A percentile compares a stretch with the other conserved stretches of the same genome.
phyloP scores from a whole-genome alignment of 2,888 invertebrate genomes.

The Drosophila siamana region DNA sequence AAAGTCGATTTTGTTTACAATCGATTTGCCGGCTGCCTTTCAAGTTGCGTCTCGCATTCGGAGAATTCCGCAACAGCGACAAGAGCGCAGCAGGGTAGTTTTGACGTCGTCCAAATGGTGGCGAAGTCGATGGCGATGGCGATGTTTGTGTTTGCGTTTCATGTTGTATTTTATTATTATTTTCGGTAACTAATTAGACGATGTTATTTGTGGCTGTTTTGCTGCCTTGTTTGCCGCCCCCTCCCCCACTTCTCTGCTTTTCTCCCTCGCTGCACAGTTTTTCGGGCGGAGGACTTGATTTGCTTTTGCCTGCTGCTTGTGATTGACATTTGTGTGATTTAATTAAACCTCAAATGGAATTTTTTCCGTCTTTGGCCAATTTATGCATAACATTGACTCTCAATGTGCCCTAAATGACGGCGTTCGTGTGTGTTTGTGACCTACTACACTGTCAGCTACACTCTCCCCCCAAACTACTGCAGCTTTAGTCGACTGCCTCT shows the following conservation, averaged over 20 bases:
- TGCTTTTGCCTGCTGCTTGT: constrained; percentile 48
- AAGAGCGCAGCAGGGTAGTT: constrained; percentile 17
- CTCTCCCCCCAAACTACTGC: too few relatives aligned
- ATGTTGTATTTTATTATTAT: constrained; percentile 34
- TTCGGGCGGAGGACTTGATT: constrained; percentile 12
- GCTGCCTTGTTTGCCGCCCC: too few relatives aligned
- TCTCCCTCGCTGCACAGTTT: not conserved
- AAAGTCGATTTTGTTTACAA: not conserved
- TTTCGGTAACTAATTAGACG: constrained; percentile 66
- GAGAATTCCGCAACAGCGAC: too few relatives aligned
- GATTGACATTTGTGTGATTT: constrained; percentile 70
- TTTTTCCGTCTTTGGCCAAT: constrained; percentile 48
- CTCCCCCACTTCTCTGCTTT: not conserved
- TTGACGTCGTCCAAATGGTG: not conserved
- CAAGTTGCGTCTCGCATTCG: too few relatives aligned
- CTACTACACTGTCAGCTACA: not conserved
- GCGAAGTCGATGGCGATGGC: too few relatives aligned
- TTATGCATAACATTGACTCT: constrained; percentile 59
- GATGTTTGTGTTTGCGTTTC: not conserved
- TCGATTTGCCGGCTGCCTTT: not conserved
- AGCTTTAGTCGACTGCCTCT: not conserved
- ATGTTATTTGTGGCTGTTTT: constrained; percentile 63
- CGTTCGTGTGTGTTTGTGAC: constrained; percentile 4
- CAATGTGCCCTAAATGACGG: constrained; percentile 15
- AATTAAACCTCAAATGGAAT: constrained; percentile 73